Evolutionary conservation across 2,797 vertebrate species (phyloP).

Genomic region (Enteromius anoplus): DNA sequence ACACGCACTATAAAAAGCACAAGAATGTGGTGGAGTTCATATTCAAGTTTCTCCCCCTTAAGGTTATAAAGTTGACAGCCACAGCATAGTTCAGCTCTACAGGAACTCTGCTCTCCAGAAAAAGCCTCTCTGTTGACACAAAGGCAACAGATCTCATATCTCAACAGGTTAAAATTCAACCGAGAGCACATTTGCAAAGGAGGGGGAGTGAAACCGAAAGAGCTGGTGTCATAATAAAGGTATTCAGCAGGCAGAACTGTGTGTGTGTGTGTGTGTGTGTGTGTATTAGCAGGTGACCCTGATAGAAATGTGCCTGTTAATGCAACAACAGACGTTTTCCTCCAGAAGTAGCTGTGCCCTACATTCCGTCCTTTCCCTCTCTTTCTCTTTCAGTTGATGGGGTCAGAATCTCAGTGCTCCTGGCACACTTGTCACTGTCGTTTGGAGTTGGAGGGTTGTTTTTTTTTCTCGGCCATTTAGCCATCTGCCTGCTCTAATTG

Average conservation of each 20-base stretch:
- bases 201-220: constrained; percentile 18
- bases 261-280: neutral
- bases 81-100: neutral
- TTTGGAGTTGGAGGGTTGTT: constrained; percentile 35
- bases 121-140: constrained; percentile 34
- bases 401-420: constrained; percentile 52
- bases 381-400: constrained; percentile 47
- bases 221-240: constrained; percentile 12
- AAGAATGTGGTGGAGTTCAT: constrained; percentile 11
- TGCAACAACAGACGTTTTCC: constrained; percentile 41
- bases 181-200: neutral
- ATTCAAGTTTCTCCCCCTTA: constrained; percentile 23
- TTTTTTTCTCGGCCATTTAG: constrained; percentile 54
- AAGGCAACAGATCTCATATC: constrained; percentile 17
- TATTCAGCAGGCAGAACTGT: constrained; percentile 12
- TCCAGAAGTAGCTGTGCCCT: constrained; percentile 56
- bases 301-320: constrained; percentile 46
- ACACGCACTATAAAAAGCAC: constrained; percentile 1
- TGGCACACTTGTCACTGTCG: constrained; percentile 59
- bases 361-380: constrained; percentile 51
- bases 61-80: constrained; percentile 2
- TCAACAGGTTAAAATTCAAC: constrained; percentile 43
- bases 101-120: constrained; percentile 16
- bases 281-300: constrained; percentile 49
- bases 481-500: constrained; percentile 83